Base-by-base conservation (phyloP, 2,797 vertebrate genomes). In the Neosalanx taihuensis region DNA sequence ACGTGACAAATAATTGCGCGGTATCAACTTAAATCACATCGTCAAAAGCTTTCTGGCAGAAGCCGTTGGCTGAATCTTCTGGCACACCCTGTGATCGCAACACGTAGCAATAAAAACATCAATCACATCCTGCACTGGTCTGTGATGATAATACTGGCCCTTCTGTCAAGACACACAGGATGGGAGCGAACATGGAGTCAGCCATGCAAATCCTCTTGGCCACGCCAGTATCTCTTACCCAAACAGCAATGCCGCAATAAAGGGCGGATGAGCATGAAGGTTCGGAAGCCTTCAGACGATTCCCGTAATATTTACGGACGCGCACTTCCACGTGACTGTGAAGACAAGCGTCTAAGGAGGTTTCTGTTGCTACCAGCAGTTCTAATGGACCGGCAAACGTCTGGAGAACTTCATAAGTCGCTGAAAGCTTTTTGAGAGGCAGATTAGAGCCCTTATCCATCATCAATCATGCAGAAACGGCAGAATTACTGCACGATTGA, bases 381-480 rank as follows among this genome's bases (percentile, higher is more conserved):
- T 68, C 77, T 79, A 83, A 81, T 76, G 75, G 83, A 76, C 72
- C 66, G 62, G 67, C 72, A 83, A 84, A 80, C 63, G 79, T 67
- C 13, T 2, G 3, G 71, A 63, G 13, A 69, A 69, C 29, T 26
- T 29, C 57, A 13, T 31, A 37, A 72, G 49, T 4, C 23, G 18
- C 53, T 72, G 60, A 77, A 77, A 78, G 79, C 76, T 81, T 80
- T 79, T 80, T 66, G 78, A 79, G 70, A 76, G 56, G 46, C 67
- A 76, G 72, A 81, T 76, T 69, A 81, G 76, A 75, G 49, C 69
- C 70, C 69, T 74, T 74, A 77, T 82, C 77, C 69, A 20, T 68
- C 7, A 49, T 67, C 56, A 69, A 73, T 79, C 73, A 76, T 79
- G 77, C 79, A 70, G 69, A 78, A 70, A 61, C 4, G 59, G 71